Evolutionary conservation across 2,888 invertebrate species (phyloP), one percentile per base, ranked within the genome.

Genomic region (Autographa pulchrina): DNA sequence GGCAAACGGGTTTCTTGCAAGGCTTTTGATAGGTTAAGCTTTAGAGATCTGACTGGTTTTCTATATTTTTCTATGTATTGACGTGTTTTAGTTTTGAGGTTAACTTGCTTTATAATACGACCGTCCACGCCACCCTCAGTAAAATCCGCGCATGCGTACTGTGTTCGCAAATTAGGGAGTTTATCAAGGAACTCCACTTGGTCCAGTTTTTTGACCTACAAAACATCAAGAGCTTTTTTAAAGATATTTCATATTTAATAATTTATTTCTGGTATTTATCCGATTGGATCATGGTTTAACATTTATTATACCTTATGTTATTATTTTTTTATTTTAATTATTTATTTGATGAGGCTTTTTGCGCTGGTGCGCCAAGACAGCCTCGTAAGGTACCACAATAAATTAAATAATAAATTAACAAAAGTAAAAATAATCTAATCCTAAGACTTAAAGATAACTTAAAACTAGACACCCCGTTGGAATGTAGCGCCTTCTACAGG

Each of bases 91-190:
- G 2, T 69, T 78, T 80, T 71, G 62, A 31, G 81, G 81, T 82
- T 82, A 80, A 62, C 58, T 72, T 70, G 16, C 43, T 65, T 52
- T 59, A 32, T 59, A 62, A 48, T 72, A 38, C 72, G 73, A 70
- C 65, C 72, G 61, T 38, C 66, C 85, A 84, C 83, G 80, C 86
- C 86, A 87, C 78, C 74, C 75, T 62, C 48, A 14, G 58, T 68
- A 14, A 11, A 38, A 68, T 48, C 43, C 3, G 80, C 90, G 90
- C 90, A 88, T 89, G 90, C 90, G 90, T 83, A 58, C 62, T 60
- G 59, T 65, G 54, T 43, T 38, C 61, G 31, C 61, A 56, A 69
- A 72, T 81, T 80, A 67, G 77, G 73, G 77, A 78, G 74, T 77
- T 65, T 74, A 70, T 65, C 74, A 65, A 65, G 80, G 72, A 35